Conservation (phyloP, 2,797 vertebrate genomes). For the Zalophus californianus region DNA sequence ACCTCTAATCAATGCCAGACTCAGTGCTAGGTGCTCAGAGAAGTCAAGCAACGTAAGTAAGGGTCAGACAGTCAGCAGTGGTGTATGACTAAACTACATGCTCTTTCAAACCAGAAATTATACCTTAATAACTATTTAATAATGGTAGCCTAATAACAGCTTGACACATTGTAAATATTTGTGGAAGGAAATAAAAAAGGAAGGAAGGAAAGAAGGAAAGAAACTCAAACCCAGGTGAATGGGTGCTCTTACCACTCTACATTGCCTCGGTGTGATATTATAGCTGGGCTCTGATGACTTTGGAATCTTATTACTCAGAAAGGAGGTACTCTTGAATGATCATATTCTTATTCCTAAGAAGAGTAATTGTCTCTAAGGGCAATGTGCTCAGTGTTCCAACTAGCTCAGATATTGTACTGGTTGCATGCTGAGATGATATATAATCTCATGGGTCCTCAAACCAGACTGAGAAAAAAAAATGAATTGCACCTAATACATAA, state of each 20-base stretch:
- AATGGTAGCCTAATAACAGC: background rate
- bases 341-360: slow-evolving; percentile 6
- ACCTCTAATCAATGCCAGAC: background rate
- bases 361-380: background rate
- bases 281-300: background rate
- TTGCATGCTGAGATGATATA: slow-evolving; percentile 51
- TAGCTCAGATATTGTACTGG: background rate
- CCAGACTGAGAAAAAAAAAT: slow-evolving; percentile 56
- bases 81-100: background rate
- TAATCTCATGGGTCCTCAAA: slow-evolving; percentile 26
- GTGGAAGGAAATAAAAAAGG: background rate
- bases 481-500: slow-evolving; percentile 67
- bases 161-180: background rate
- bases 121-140: background rate
- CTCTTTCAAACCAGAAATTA: background rate
- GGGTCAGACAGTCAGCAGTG: background rate
- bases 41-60: background rate
- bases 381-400: background rate
- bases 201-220: background rate
- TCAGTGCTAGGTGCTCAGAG: background rate
- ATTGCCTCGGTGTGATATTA: background rate
- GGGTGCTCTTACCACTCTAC: background rate
- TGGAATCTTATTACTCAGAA: background rate
- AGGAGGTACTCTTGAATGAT: background rate
- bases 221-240: background rate